phyloP scores from a whole-genome alignment of 2,888 invertebrate species.

The Synanthedon formicaeformis region DNA sequence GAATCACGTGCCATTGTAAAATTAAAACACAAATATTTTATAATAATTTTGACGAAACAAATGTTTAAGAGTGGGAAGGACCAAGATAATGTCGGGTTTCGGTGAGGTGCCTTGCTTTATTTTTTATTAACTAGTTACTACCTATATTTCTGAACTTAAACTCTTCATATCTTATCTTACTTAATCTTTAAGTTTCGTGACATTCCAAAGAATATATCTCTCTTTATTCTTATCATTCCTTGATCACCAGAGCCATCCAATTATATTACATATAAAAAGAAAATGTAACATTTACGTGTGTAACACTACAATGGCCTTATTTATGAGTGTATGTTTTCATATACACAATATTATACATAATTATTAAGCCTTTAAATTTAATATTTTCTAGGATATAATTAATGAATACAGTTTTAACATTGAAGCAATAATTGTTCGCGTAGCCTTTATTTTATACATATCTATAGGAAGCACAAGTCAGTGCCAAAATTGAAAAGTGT shows the following conservation, averaged over 20 bases:
- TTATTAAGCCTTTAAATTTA: conserved; percentile 1
- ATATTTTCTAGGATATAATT: not conserved
- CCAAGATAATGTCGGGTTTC: conserved; percentile 36
- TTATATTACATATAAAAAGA: no score
- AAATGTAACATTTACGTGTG: conserved; percentile 31
- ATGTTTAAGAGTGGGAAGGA: conserved; percentile 38
- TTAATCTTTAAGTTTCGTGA: conserved; percentile 35
- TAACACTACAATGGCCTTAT: conserved; percentile 24
- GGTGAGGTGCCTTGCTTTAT: conserved; percentile 47
- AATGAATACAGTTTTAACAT: not conserved
- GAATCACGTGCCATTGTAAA: conserved; percentile 28
- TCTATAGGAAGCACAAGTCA: conserved; percentile 39
- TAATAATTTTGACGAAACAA: not conserved
- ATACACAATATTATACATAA: conserved; percentile 11
- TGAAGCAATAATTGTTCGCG: conserved; percentile 56
- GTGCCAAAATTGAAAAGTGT: conserved; percentile 46
- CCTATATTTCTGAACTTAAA: conserved; percentile 18
- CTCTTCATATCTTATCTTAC: conserved; percentile 10
- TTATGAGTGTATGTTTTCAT: conserved; percentile 11
- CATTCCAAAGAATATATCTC: conserved; percentile 62
- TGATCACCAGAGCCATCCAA: no score
- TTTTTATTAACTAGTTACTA: conserved; percentile 22
- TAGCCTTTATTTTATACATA: conserved; percentile 36
- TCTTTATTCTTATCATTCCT: conserved; percentile 29
- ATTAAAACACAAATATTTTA: conserved; percentile 19